Evolutionary conservation across 2,113 vertebrate species (phyloP).

Genomic region (Trochalopteron elliotii): DNA sequence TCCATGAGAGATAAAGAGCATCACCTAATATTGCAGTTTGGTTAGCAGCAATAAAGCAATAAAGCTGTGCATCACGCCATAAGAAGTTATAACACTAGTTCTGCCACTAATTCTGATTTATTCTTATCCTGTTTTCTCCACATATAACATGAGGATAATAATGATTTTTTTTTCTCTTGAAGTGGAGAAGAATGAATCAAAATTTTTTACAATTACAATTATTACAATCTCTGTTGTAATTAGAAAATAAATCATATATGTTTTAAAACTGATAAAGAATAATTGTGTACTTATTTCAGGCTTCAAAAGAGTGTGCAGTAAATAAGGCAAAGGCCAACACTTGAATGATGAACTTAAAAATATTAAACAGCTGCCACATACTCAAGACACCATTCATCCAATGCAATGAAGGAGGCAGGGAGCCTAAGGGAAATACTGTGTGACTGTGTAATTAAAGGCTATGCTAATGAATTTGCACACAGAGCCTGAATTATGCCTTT

Average conservation of each 20-base stretch:
- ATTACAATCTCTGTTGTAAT: background rate
- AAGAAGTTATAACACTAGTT: background rate
- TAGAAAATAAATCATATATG: background rate
- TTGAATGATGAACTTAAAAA: constrained; percentile 21
- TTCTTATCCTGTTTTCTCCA: background rate
- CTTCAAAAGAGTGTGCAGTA: background rate
- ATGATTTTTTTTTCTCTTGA: background rate
- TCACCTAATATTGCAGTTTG: background rate
- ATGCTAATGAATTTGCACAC: background rate
- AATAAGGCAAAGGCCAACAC: background rate
- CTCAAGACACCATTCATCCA: background rate
- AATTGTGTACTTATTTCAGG: background rate
- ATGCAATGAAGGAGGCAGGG: background rate
- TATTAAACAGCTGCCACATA: background rate
- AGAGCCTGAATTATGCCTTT: background rate
- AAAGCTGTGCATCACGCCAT: background rate
- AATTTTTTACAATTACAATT: background rate
- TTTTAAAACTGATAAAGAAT: background rate
- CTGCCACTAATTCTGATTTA: background rate
- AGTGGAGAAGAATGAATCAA: background rate
- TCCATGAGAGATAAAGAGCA: background rate
- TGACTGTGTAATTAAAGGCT: constrained; percentile 10
- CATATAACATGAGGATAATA: background rate
- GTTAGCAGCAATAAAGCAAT: background rate
- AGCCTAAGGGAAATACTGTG: background rate